Evolutionary conservation across 2,797 vertebrate genomes (phyloP), one percentile per base, ranked within the genome.

Genomic region (Phoebastria nigripes): DNA sequence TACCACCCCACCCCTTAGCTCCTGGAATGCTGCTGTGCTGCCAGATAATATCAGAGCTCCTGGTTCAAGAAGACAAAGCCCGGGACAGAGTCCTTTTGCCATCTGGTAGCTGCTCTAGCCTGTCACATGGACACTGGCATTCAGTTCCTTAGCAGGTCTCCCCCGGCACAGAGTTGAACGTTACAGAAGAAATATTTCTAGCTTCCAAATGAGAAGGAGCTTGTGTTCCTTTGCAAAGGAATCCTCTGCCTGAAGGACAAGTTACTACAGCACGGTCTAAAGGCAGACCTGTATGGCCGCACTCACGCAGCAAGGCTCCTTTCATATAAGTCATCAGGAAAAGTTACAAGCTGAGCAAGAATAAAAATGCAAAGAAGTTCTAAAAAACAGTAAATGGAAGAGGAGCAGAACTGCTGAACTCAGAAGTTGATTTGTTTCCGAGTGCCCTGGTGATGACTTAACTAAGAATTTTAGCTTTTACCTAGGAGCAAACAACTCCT

Each of bases 21-120:
- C 72, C 90, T 91, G 94, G 96, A 97, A 96, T 82, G 90, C 63
- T 92, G 84, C 51, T 84, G 37, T 44, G 69, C 59, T 95, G 92
- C 79, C 86, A 94, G 95, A 85, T 91, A 93, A 31, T 41, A 97
- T 88, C 93, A 93, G 82, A 96, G 73, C 39, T 67, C 73, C 55
- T 73, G 47, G 90, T 93, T 72, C 77, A 74, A 71, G 42, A 84
- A 81, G 82, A 90, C 71, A 87, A 93, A 95, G 71, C 86, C 62
- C 0, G 1, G 54, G 74, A 70, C 81, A 62, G 25, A 76, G 70
- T 52, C 59, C 69, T 93, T 61, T 63, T 89, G 65, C 81, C 85
- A 73, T 41, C n/a, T 58, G 62, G 82, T 77, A 95, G 87, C n/a
- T 90, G 73, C 63, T 70, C 44, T 13, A 44, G 42, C 31, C 49